Evolutionary conservation across 1,140 invertebrate genomes (phyloP), one percentile per base, ranked within the genome.

Genomic region (Procambarus clarkii): DNA sequence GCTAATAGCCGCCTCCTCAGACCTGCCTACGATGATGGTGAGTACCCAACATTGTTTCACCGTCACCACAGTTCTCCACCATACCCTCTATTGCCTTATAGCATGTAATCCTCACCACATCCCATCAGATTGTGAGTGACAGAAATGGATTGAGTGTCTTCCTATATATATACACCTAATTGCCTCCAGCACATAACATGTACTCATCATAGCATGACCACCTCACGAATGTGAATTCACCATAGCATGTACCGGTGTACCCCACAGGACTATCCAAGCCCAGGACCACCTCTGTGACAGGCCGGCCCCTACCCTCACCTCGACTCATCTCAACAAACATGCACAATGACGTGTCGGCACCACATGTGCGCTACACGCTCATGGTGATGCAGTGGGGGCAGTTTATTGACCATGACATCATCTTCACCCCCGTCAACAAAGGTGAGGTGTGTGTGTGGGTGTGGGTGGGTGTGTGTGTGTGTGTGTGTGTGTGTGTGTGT

Each of bases 381-480:
- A 94, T 95, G 93, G 91, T 95, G 21, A 95, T 95, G 94, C 94
- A 95, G 93, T 96, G 95, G 94, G 95, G 95, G 13, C 96, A 96
- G 92, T 94, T 96, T 86, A 89, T 96, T 46, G 96, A 96, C 91
- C 96, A 96, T 88, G 96, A 96, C 88, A 64, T 96, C 15, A 96
- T 96, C 15, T 95, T 96, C 92, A 96, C 96, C 5, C 96, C 96
- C 5, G 95, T 95, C 11, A 94, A 95, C 88, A 94, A 94, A 93
- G 95, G 95, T 94, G 60, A 77, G 80, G 8, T 13, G 13, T 54
- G 50, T 34, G 34, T 34, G 34, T 34, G 34, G 34, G 34, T 34
- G 34, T 34, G 34, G 0, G 34, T 34, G 34, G 34, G 0, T 34
- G 34, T 34, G 34, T 34, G 34, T 34, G 34, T 34, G 34, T 34